phyloP scores from a whole-genome alignment of 1,140 invertebrate species.

The Drosophila melanogaster region Release_6_plus_ISO1_MT NT_033779.5:19478501-19479000 shows the following conservation, averaged over 20 bases:
- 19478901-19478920: conserved; percentile 56
- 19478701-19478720: too few species aligned
- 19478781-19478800: too few species aligned
- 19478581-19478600: conserved; percentile 68
- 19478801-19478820: too few species aligned
- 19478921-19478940: conserved; percentile 81
- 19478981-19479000: conserved; percentile 34
- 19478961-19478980: conserved; percentile 34
- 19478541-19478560: conserved; percentile 63
- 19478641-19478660: conserved; percentile 12
- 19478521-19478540: conserved; percentile 27
- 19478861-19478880: too few species aligned
- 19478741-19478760: too few species aligned
- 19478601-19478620: conserved; percentile 10
- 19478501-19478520: conserved; percentile 30
- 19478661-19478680: neutral
- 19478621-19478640: neutral
- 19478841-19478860: too few species aligned
- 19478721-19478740: too few species aligned
- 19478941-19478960: conserved; percentile 26
- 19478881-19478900: neutral
- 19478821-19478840: too few species aligned
- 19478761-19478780: too few species aligned
- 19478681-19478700: neutral
- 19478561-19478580: conserved; percentile 80